Evolutionary conservation across 2,797 vertebrate species (phyloP).

Genomic region (Catamblyrhynchus diadema): DNA sequence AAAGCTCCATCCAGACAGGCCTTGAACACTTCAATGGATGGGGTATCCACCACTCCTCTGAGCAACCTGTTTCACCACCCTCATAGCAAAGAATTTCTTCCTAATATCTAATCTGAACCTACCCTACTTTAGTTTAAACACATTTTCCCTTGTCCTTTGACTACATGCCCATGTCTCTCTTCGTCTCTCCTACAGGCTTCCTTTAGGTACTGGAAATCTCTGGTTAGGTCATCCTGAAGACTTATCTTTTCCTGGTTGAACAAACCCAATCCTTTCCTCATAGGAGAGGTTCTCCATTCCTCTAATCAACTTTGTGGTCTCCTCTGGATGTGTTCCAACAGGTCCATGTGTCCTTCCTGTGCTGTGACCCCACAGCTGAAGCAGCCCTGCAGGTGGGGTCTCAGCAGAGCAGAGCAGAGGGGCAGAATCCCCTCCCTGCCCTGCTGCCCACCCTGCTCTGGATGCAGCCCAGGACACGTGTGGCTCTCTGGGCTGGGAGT

Average conservation of each 20-base stretch:
- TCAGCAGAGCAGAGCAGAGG: not conserved
- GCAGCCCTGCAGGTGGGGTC: not conserved
- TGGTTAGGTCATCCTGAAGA: not conserved
- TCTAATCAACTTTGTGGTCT: not conserved
- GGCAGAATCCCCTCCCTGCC: not conserved
- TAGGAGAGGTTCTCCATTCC: not conserved
- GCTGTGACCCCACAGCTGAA: not conserved
- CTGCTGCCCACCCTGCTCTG: not conserved
- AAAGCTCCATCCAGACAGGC: not conserved
- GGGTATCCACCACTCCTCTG: not conserved
- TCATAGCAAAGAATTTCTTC: not conserved
- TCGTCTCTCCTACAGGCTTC: not conserved
- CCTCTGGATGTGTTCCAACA: fast-evolving
- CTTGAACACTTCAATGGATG: not conserved
- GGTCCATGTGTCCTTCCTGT: not conserved
- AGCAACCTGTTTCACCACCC: not conserved
- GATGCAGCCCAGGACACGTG: not conserved
- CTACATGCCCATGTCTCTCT: not conserved
- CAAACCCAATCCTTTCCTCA: not conserved
- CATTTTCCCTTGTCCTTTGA: not conserved
- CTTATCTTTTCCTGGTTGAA: not conserved
- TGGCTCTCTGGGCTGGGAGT: not conserved
- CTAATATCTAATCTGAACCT: not conserved
- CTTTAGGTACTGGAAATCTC: not conserved
- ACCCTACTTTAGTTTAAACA: not conserved